Evolutionary conservation across 1,140 invertebrate species (phyloP).

Genomic region (Drosophila ogumai): DNA sequence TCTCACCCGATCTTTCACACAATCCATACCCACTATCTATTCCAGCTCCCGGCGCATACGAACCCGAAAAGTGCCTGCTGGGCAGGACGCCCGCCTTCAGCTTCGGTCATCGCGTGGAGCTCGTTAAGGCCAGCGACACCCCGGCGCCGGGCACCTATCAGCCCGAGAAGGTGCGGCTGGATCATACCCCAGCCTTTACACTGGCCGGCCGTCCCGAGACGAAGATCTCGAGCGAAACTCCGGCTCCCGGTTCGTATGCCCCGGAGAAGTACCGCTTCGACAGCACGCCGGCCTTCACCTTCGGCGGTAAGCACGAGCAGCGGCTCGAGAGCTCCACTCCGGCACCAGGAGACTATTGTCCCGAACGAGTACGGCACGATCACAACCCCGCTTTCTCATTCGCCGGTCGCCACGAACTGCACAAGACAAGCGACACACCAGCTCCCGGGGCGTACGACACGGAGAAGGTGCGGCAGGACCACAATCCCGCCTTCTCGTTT

Average conservation of each 20-base stretch:
- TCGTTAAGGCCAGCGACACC: conserved; percentile 86
- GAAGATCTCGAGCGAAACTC: conserved; percentile 86
- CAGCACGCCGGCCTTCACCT: conserved; percentile 87
- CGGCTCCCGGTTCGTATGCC: conserved; percentile 87
- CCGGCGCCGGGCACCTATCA: conserved; percentile 88
- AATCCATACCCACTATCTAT: conserved; percentile 12
- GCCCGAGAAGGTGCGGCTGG: conserved; percentile 88
- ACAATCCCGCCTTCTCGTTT: conserved; percentile 86
- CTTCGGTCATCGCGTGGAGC: conserved; percentile 86
- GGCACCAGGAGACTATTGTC: conserved; percentile 91
- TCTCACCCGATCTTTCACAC: not conserved
- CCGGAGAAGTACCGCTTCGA: conserved; percentile 88
- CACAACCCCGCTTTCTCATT: conserved; percentile 86
- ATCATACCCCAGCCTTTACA: conserved; percentile 87
- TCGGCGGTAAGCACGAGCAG: conserved; percentile 86
- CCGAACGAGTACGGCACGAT: conserved; percentile 87
- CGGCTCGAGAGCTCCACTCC: conserved; percentile 90
- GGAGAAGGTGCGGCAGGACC: conserved; percentile 88
- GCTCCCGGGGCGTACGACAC: conserved; percentile 86
- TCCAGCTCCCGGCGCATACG: conserved; percentile 91
- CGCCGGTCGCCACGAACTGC: conserved; percentile 85
- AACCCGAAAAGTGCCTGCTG: conserved; percentile 90
- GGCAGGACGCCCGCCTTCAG: conserved; percentile 86
- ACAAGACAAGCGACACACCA: conserved; percentile 86
- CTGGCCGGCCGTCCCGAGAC: conserved; percentile 86